Evolutionary conservation across 1,140 invertebrate genomes (phyloP).

Genomic region (Drosophila baimaii): DNA sequence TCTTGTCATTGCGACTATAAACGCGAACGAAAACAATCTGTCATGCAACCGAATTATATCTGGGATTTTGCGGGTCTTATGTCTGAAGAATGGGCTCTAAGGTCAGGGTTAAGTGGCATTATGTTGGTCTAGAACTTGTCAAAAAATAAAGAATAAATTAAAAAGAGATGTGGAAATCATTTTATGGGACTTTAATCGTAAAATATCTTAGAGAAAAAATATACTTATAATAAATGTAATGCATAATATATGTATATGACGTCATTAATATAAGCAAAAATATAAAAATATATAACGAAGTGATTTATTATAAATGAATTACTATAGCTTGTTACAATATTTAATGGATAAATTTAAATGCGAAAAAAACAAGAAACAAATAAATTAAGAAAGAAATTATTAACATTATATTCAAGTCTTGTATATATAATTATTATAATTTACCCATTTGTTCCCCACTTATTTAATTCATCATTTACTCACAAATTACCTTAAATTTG

Average conservation of each 20-base stretch:
- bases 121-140: background rate
- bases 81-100: constrained; percentile 24
- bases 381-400: too few relatives aligned
- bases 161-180: background rate
- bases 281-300: background rate
- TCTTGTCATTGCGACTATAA: constrained; percentile 37
- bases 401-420: too few relatives aligned
- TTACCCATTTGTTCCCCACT: too few relatives aligned
- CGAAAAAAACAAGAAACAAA: too few relatives aligned
- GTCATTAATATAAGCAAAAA: background rate
- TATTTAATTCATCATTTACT: too few relatives aligned
- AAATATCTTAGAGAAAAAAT: background rate
- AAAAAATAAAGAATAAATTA: background rate
- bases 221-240: background rate
- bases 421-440: too few relatives aligned
- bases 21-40: constrained; percentile 20
- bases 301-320: background rate
- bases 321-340: background rate
- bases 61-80: constrained; percentile 29
- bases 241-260: too few relatives aligned
- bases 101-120: constrained; percentile 39
- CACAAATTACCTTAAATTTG: too few relatives aligned
- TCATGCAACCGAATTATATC: constrained; percentile 6
- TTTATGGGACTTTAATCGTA: background rate
- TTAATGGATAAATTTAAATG: background rate